Conservation (phyloP, 2,797 vertebrate species). For the Pterois miles region DNA sequence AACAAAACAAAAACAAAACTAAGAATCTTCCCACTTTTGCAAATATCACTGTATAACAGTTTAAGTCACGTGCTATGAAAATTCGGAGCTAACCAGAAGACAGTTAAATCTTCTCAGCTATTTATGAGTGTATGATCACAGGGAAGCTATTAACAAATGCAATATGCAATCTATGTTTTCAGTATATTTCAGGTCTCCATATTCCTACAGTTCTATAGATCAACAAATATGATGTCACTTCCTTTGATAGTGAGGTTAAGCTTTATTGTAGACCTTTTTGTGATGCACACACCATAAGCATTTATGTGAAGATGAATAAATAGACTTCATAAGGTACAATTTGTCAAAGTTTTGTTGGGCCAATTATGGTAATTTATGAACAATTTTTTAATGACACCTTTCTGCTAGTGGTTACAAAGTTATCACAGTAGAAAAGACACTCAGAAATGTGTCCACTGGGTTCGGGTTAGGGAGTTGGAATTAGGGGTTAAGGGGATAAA, state of each 20-base stretch:
- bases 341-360: not conserved
- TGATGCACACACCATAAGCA: conserved; percentile 72
- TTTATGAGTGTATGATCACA: conserved; percentile 45
- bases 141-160: conserved; percentile 49
- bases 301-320: conserved; percentile 77
- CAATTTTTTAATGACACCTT: no score
- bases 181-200: conserved; percentile 48
- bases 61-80: conserved; percentile 27
- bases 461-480: no score
- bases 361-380: not conserved
- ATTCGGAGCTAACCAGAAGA: conserved; percentile 38
- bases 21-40: conserved; percentile 33
- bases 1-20: conserved; percentile 29
- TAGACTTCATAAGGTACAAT: conserved; percentile 34
- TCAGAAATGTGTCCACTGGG: no score
- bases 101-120: not conserved
- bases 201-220: conserved; percentile 55
- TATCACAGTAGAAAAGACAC: no score
- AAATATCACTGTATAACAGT: conserved; percentile 17
- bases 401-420: no score
- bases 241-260: conserved; percentile 54
- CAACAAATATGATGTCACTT: conserved; percentile 47
- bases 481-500: no score
- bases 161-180: conserved; percentile 77
- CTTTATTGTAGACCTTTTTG: conserved; percentile 61